Conservation (phyloP, 1,140 invertebrate species). For the Oryctes rhinoceros region DNA sequence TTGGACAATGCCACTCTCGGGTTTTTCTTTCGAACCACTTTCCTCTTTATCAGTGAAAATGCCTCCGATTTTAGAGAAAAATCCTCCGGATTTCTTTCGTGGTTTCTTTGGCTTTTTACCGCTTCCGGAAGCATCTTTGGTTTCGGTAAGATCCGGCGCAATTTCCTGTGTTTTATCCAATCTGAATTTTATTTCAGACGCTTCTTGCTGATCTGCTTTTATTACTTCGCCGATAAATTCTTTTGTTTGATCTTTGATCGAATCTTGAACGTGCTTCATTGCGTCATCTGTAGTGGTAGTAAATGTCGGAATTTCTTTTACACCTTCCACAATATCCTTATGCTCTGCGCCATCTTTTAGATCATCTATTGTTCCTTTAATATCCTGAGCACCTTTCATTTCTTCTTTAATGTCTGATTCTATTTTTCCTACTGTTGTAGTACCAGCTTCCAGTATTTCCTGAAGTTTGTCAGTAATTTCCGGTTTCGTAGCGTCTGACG, state of each 20-base stretch:
- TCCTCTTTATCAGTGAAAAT: slow-evolving; percentile 28
- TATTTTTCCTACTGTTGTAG: background rate
- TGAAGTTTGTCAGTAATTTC: background rate
- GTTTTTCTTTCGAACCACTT: slow-evolving; percentile 30
- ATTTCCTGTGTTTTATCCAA: slow-evolving; percentile 24
- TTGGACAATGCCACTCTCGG: background rate
- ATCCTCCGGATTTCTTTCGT: slow-evolving; percentile 35
- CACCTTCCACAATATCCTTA: background rate
- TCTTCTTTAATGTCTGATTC: background rate
- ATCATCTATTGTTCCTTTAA: background rate
- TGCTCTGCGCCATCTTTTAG: background rate
- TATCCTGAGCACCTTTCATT: background rate
- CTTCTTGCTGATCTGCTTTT: background rate
- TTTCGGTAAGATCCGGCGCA: slow-evolving; percentile 7
- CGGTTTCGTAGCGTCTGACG: slow-evolving; percentile 38
- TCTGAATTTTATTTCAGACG: slow-evolving; percentile 33
- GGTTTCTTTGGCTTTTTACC: slow-evolving; percentile 40
- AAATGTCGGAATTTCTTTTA: background rate
- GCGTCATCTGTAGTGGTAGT: background rate
- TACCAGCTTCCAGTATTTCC: background rate
- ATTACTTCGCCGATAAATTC: background rate
- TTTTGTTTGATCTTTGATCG: slow-evolving; percentile 6
- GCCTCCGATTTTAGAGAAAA: slow-evolving; percentile 43
- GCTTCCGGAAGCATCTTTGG: slow-evolving; percentile 23
- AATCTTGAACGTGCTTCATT: background rate